A percentile compares a stretch with the other conserved stretches of the same genome.
Evolutionary conservation across 2,113 vertebrate genomes (phyloP).

Genomic region (Melanotaenia duboulayi): DNA sequence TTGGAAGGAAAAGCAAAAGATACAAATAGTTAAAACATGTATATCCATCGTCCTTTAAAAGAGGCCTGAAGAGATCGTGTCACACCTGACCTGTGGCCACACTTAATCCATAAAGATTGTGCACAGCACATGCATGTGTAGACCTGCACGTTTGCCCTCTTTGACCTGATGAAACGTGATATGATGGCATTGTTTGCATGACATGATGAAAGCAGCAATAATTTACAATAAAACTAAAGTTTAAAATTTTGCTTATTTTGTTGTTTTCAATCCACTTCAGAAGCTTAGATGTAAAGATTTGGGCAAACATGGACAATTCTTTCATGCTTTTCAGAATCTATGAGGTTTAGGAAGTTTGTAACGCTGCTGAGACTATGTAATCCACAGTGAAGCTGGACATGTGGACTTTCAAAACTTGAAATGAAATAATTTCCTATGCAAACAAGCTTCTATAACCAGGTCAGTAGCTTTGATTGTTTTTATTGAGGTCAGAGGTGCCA

Average conservation of each 20-base stretch:
- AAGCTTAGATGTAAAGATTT: not conserved
- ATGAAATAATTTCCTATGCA: too few relatives aligned
- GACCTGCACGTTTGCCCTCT: not conserved
- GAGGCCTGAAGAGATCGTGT: not conserved
- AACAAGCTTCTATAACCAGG: too few relatives aligned
- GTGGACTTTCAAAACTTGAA: too few relatives aligned
- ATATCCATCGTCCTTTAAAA: not conserved
- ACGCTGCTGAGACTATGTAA: not conserved
- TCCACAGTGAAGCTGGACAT: too few relatives aligned
- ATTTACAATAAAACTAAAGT: too few relatives aligned
- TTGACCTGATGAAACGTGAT: not conserved
- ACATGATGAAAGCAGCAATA: too few relatives aligned
- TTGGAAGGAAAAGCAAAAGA: too few relatives aligned
- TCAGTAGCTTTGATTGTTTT: too few relatives aligned
- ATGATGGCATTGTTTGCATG: not conserved
- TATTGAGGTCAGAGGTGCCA: not conserved
- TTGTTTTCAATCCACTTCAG: not conserved
- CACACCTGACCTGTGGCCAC: not conserved
- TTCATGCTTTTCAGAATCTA: too few relatives aligned
- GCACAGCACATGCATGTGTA: not conserved
- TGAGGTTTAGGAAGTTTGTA: not conserved
- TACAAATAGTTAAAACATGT: too few relatives aligned
- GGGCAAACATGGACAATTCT: not conserved
- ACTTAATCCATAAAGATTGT: not conserved
- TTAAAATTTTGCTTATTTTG: not conserved